Base-by-base conservation (phyloP, 92 coral and sea anemone genomes). In the Isaurus tuberculatus region DNA sequence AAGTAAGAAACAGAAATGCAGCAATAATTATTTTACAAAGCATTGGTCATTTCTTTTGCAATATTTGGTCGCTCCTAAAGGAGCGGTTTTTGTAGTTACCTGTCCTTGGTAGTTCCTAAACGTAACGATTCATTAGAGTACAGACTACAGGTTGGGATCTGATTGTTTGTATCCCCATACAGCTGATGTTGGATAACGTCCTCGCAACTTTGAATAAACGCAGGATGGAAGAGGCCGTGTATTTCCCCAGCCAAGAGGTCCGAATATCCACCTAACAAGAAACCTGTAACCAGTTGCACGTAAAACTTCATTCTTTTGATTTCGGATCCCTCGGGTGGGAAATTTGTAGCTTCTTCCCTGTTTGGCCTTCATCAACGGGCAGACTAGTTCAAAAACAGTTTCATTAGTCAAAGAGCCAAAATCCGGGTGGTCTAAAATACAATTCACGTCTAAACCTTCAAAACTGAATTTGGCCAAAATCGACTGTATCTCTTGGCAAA, bases 401-500 rank as follows among this genome's bases (percentile, higher is more conserved):
- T 53, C 63, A 20, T 53, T 53, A 0, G 63, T 53, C 23, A 53
- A 53, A 20, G 2, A 40, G 4, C 8, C 44, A 40, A 40, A 40
- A 40, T 40, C 44, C 10, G 44, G 44, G 44, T 40, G 65, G 65
- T 60, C 65, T 60, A 26, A 60, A 20, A 60, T 19, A 8, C 65
- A 19, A 7, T 26, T 60, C 65, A 60, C 65, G 14, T 60, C 27
- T 26, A 20, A 60, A 20, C 65, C 65, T 60, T 40, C 44, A 40
- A 53, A 53, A 20, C 11, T 60, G 29, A 60, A 0, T 60, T 60
- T 60, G 3, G 28, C 0, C 0, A 60, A 0, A 20, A 60, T 20
- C 27, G 65, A 60, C 65, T 0, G 73, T 13, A 84, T 48, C 44
- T 84, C 83, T 63, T 55, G 55, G 81, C 87, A 72, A 34, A 72